These are phyloP conservation scores for Zaprionus ghesquierei DNA, from an alignment of 1,140 invertebrate genomes.

Conservation along the genomic window DNA sequence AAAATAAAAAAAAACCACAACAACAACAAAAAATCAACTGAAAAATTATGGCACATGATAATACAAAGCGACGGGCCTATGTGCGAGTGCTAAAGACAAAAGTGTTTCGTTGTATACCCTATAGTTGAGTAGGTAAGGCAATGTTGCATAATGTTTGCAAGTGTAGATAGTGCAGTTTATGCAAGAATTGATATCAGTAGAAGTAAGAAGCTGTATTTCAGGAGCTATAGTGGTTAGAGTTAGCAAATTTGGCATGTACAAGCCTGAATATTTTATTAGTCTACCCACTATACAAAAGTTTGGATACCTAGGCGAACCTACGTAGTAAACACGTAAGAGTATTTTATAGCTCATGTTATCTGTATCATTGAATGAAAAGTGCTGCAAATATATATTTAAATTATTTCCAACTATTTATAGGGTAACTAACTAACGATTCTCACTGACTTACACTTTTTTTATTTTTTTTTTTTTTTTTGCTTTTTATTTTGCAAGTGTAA, in stretches of 20 bases:
- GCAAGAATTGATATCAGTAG: not conserved
- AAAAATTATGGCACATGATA: slow-evolving; percentile 65
- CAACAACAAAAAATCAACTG: slow-evolving; percentile 43
- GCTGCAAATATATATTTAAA: no score
- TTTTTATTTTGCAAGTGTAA: slow-evolving; percentile 23
- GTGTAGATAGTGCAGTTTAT: not conserved
- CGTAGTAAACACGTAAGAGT: no score
- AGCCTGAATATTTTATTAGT: not conserved
- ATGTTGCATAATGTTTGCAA: no score
- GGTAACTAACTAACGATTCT: not conserved
- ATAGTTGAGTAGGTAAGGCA: not conserved
- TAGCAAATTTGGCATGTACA: not conserved
- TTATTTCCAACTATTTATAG: no score
- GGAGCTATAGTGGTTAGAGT: not conserved
- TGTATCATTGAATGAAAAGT: no score
- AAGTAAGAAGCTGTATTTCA: not conserved
- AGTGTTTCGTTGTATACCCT: not conserved
- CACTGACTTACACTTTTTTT: not conserved
- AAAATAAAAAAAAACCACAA: not conserved
- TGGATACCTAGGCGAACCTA: not conserved
- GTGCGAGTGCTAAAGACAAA: not conserved
- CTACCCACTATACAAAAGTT: not conserved
- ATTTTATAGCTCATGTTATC: no score
- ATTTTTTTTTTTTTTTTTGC: slow-evolving; percentile 21
- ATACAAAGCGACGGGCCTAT: slow-evolving; percentile 34